phyloP scores from a whole-genome alignment of 2,113 vertebrate species.

The Callocephalon fimbriatum region DNA sequence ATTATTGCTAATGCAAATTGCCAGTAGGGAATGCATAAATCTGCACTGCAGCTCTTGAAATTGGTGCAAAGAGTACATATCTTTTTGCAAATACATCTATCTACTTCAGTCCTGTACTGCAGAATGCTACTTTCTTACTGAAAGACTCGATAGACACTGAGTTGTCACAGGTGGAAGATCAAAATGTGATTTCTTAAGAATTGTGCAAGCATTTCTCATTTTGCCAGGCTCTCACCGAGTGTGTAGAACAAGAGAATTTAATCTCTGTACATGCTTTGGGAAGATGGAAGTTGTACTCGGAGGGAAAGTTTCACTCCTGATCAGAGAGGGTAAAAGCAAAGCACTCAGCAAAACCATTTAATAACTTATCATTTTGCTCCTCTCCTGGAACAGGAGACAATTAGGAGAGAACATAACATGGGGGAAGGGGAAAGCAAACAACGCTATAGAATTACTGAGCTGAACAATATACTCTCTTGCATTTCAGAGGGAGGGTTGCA shows the following conservation, averaged over 20 bases:
- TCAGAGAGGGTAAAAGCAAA: background rate
- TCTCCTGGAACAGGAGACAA: background rate
- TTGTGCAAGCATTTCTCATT: background rate
- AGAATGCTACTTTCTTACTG: background rate
- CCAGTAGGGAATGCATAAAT: conserved; percentile 2
- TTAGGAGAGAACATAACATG: background rate
- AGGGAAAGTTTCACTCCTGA: background rate
- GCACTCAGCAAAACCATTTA: background rate
- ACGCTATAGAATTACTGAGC: background rate
- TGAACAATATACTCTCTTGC: conserved; percentile 7
- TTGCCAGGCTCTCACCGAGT: background rate
- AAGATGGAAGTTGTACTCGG: background rate
- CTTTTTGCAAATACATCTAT: background rate
- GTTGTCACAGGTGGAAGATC: background rate
- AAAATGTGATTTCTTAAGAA: background rate
- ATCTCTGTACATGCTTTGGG: background rate
- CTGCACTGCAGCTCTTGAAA: background rate
- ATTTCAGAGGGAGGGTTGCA: conserved; percentile 10
- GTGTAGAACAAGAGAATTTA: background rate
- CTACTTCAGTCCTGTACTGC: background rate
- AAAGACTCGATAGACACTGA: background rate
- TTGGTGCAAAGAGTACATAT: background rate
- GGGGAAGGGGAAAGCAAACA: background rate
- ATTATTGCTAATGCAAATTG: conserved; percentile 42
- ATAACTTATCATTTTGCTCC: background rate